These are phyloP conservation scores for Cyclophora albipunctata DNA, from an alignment of 2,888 invertebrate genomes.

Conservation along the genomic window DNA sequence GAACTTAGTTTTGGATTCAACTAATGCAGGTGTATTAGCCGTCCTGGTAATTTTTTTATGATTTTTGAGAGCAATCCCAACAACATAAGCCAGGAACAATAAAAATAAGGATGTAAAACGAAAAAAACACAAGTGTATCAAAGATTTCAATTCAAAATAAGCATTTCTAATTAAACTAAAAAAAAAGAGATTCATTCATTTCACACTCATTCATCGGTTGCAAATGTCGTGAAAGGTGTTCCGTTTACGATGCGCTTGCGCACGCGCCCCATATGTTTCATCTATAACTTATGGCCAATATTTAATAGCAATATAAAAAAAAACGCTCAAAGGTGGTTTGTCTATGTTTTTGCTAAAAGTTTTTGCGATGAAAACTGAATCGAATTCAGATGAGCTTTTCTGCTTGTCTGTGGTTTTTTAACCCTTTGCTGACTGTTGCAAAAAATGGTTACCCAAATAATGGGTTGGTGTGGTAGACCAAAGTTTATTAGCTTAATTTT, in stretches of 20 bases:
- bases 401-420: neutral
- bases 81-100: too few relatives aligned
- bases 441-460: neutral
- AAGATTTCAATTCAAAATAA: too few relatives aligned
- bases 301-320: conserved; percentile 37
- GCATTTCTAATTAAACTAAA: too few relatives aligned
- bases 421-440: neutral
- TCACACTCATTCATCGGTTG: conserved; percentile 30
- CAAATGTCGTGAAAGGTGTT: conserved; percentile 65
- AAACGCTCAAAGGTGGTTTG: conserved; percentile 46
- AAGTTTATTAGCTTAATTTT: too few relatives aligned
- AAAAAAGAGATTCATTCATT: conserved; percentile 9
- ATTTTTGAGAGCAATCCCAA: too few relatives aligned
- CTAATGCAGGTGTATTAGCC: too few relatives aligned
- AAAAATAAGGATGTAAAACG: too few relatives aligned
- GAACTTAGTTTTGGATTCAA: too few relatives aligned
- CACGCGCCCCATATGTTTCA: conserved; percentile 56
- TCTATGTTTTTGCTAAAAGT: conserved; percentile 12
- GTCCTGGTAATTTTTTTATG: too few relatives aligned
- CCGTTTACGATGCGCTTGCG: conserved; percentile 22
- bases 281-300: conserved; percentile 30
- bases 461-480: too few relatives aligned
- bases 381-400: conserved; percentile 1
- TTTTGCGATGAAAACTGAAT: conserved; percentile 3
- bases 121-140: too few relatives aligned